Conservation (phyloP, 2,113 vertebrate species). For the Chaenocephalus aceratus region DNA sequence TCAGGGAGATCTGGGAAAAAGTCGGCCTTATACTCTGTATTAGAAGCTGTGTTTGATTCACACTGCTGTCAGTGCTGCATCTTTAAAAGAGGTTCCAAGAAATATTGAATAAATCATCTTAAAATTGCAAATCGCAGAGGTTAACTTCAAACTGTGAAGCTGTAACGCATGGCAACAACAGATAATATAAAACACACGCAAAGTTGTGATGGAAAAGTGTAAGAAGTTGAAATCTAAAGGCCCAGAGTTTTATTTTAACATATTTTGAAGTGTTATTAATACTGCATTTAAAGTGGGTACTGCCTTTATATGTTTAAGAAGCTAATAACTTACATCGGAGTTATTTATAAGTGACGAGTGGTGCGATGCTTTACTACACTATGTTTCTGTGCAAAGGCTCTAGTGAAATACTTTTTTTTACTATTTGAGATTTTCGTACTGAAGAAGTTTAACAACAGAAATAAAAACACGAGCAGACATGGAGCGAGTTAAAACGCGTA, state of each 20-base stretch:
- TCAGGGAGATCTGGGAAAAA: constrained; percentile 5
- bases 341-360: constrained; percentile 2
- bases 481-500: neutral
- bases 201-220: neutral
- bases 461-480: neutral
- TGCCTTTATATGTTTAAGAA: neutral
- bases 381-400: neutral
- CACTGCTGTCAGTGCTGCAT: constrained; percentile 1
- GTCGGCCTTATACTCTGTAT: constrained; percentile 21
- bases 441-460: neutral
- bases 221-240: neutral
- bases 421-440: neutral
- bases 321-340: neutral
- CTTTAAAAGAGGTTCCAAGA: constrained; percentile 37
- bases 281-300: neutral
- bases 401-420: constrained; percentile 1
- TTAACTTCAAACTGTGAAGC: constrained; percentile 30
- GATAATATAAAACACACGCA: constrained; percentile 10
- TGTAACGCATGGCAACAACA: constrained; percentile 6
- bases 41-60: neutral
- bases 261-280: constrained; percentile 8
- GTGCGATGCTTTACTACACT: neutral
- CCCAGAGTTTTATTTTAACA: constrained; percentile 5
- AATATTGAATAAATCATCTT: constrained; percentile 33
- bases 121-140: constrained; percentile 3